phyloP scores from a whole-genome alignment of 2,888 invertebrate species.

The Xestia sexstrigata region DNA sequence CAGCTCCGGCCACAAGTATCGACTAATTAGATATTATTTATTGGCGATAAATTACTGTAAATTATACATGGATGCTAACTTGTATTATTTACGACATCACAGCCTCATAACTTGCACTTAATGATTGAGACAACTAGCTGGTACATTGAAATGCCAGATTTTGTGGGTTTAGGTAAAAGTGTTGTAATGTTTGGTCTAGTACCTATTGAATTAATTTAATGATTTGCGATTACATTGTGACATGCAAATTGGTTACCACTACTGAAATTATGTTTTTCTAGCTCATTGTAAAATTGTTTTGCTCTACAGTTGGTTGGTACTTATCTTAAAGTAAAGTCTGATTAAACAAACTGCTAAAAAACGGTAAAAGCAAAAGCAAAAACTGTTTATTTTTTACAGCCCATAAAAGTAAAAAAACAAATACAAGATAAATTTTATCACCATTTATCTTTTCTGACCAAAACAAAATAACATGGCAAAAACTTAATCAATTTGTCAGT shows the following conservation, averaged over 20 bases:
- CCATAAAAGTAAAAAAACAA: not conserved
- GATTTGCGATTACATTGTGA: slow-evolving; percentile 8
- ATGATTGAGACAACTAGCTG: slow-evolving; percentile 48
- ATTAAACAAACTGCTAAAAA: not conserved
- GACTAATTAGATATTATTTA: slow-evolving; percentile 65
- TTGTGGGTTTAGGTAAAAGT: not conserved
- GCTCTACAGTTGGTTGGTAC: not conserved
- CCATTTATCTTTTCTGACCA: not conserved
- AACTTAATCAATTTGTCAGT: slow-evolving; percentile 19
- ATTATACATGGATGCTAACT: slow-evolving; percentile 54
- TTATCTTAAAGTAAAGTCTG: not conserved
- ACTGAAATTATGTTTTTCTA: not conserved
- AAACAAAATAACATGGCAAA: not conserved
- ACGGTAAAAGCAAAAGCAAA: not conserved
- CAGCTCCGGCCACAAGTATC: slow-evolving; percentile 37
- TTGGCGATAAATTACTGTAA: slow-evolving; percentile 61
- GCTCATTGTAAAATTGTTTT: not conserved
- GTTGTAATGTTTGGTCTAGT: not conserved
- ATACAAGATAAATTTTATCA: not conserved
- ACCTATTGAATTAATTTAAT: slow-evolving; percentile 2
- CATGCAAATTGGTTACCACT: not conserved
- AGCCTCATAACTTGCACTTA: slow-evolving; percentile 47
- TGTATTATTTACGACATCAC: slow-evolving; percentile 55
- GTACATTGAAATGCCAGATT: slow-evolving; percentile 26
- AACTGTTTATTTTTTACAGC: not conserved